Percentiles rank a stretch among this genome's conserved stretches.
Evolutionary conservation across 2,888 invertebrate species (phyloP).

Genomic region (Pristionchus mayeri): DNA sequence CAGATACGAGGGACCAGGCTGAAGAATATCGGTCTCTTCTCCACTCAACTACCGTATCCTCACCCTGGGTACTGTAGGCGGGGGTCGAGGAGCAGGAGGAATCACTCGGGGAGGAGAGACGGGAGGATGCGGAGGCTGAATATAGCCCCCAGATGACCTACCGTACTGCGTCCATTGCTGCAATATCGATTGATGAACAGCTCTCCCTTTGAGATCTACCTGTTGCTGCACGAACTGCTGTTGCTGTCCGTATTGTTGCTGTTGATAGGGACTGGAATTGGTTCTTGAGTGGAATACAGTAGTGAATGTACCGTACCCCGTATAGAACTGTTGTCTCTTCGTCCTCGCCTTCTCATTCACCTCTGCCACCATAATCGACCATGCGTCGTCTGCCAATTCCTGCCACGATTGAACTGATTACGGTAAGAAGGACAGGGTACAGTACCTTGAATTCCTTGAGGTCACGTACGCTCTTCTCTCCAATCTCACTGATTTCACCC

Average conservation of each 20-base stretch:
- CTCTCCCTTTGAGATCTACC: no score
- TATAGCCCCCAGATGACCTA: neutral
- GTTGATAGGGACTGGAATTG: constrained; percentile 30
- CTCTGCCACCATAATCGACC: constrained; percentile 17
- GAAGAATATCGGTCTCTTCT: neutral
- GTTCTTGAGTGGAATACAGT: neutral
- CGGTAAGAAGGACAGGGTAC: neutral
- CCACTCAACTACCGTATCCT: neutral
- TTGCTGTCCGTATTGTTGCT: neutral
- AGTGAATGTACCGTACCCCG: neutral
- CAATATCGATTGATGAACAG: constrained; percentile 22
- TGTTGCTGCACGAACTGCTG: neutral
- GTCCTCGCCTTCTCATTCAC: neutral
- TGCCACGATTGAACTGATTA: neutral
- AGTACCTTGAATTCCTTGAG: constrained; percentile 24
- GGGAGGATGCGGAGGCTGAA: neutral
- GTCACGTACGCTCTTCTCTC: neutral
- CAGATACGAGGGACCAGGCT: constrained; percentile 1
- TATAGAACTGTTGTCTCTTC: neutral
- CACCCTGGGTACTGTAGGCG: constrained; percentile 1
- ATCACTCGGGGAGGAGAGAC: neutral
- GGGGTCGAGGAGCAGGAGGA: neutral
- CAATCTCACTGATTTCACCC: constrained; percentile 6
- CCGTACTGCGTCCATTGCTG: constrained; percentile 22
- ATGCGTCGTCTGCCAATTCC: constrained; percentile 30